These are phyloP conservation scores for Rhyacichthys aspro DNA, from an alignment of 2,797 vertebrate species.

Conservation along the genomic window DNA sequence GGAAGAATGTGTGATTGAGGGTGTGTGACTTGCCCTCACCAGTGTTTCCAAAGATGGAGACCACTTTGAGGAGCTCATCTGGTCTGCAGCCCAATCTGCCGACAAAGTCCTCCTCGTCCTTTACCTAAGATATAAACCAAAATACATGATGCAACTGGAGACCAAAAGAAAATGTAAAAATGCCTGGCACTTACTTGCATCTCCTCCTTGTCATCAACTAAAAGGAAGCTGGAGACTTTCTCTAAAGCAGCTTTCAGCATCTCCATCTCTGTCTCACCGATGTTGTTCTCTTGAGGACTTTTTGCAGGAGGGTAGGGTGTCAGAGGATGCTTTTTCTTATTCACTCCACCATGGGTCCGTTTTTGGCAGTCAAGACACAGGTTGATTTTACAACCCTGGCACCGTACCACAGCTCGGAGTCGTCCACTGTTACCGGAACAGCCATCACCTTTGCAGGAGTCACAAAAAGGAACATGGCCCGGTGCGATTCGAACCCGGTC, in stretches of 20 bases:
- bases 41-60: conserved; percentile 98
- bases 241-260: conserved; percentile 86
- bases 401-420: conserved; percentile 89
- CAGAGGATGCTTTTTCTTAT: conserved; percentile 92
- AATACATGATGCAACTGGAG: background rate
- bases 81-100: conserved; percentile 87
- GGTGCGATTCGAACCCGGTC: conserved; percentile 89
- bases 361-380: conserved; percentile 96
- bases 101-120: conserved; percentile 92
- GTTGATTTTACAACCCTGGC: conserved; percentile 95
- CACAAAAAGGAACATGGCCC: conserved; percentile 92
- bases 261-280: conserved; percentile 81
- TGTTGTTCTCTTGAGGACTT: conserved; percentile 72
- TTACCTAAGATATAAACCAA: conserved; percentile 79
- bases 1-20: conserved; percentile 98
- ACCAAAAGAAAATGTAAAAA: background rate
- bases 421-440: conserved; percentile 71
- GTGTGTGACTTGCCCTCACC: conserved; percentile 99
- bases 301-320: conserved; percentile 84
- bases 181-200: conserved; percentile 86
- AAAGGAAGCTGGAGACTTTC: conserved; percentile 91
- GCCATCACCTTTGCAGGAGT: conserved; percentile 89
- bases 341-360: conserved; percentile 90
- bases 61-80: conserved; percentile 96
- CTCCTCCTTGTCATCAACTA: conserved; percentile 96